Conservation (phyloP, 2,113 vertebrate genomes). For the Pipa parva region DNA sequence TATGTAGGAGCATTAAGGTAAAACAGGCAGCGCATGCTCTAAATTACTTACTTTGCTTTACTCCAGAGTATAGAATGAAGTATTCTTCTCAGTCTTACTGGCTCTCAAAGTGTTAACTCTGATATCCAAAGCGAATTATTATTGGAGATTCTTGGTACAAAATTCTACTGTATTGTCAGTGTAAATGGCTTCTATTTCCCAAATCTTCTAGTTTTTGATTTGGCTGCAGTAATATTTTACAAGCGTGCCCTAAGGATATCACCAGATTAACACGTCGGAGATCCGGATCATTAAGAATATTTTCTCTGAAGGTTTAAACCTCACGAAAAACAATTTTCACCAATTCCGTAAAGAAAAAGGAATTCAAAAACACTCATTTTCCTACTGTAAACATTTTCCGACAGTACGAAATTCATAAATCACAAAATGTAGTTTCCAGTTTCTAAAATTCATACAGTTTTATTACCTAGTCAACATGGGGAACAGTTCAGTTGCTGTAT, state of each 20-base stretch:
- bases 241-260: not conserved
- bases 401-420: not conserved
- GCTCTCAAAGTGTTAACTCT: no score
- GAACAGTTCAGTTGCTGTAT: not conserved
- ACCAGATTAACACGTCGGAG: not conserved
- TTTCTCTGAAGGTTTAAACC: not conserved
- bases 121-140: no score
- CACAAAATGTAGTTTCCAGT: not conserved
- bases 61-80: no score
- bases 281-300: not conserved
- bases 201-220: not conserved
- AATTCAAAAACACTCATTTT: not conserved
- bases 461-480: not conserved
- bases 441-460: not conserved
- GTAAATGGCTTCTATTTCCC: not conserved
- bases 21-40: no score
- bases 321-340: not conserved
- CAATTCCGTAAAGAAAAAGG: not conserved
- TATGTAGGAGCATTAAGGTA: no score
- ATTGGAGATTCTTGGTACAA: no score
- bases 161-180: not conserved
- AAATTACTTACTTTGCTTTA: no score
- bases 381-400: not conserved
- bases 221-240: not conserved
- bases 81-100: no score